Base-by-base conservation (phyloP, 2,797 vertebrate genomes). In the Tragelaphus eurycerus region DNA sequence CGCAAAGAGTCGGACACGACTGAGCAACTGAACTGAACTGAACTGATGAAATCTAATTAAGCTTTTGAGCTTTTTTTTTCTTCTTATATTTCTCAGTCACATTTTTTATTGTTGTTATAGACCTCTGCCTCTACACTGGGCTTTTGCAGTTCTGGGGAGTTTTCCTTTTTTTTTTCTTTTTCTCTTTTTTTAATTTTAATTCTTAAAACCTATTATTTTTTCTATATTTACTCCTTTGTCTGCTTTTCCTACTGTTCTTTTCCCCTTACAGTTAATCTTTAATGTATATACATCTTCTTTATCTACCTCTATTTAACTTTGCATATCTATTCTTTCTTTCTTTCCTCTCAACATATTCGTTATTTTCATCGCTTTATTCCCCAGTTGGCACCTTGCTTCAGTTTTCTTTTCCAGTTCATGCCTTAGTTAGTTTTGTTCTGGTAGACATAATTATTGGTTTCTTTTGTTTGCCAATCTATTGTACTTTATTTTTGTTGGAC, bases 1-100 rank as follows among this genome's bases (percentile, higher is more conserved):
- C 10, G 2, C 57, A 13, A 54, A 19, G 25, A 59, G 25, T 59
- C 0, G 2, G 25, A 59, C 57, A 27, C 0, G 4, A 59, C 57
- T 59, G 57, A 57, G 23, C 2, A 0, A 12, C 57, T 59, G 10
- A 59, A 59, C 57, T 55, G 54, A 52, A 52, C 52, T 25, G 23
- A 59, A 59, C 23, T 59, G 57, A n/a, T 17, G 62, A 64, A 34
- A 67, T 67, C 16, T 34, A 67, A 67, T 19, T 34, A 64, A 19
- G 16, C 16, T 64, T 64, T 64, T 64, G 31, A 67, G 62, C 62
- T 9, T 60, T 67, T 64, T 62, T 64, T n/a, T 67, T 19, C 14
- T 8, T 16, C 60, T 64, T 64, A 17, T 64, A n/a, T 64, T 64
- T 64, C 31, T 16, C 60, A 64, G 31, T 64, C 60, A 64, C 15